Conservation (phyloP, 2,888 invertebrate species). For the Sthenelais limicola region DNA sequence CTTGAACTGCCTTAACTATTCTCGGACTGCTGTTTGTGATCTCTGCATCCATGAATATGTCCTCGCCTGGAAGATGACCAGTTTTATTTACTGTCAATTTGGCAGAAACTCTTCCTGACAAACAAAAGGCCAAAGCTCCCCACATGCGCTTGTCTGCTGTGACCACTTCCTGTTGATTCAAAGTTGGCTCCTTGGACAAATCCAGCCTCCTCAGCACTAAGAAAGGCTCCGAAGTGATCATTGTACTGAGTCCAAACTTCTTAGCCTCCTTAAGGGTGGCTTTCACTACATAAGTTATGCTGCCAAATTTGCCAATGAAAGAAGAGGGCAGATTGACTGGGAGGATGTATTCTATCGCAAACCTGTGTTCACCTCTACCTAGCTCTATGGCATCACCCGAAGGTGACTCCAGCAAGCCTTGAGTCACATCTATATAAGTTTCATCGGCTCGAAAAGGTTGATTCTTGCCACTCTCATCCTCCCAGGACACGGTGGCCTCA, state of each 20-base stretch:
- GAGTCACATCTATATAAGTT: constrained; percentile 65
- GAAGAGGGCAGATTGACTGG: constrained; percentile 69
- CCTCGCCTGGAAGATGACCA: constrained; percentile 69
- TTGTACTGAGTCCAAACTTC: constrained; percentile 58
- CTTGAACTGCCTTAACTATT: constrained; percentile 49
- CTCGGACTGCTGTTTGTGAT: constrained; percentile 65
- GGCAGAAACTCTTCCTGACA: constrained; percentile 64
- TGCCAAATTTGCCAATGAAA: constrained; percentile 71
- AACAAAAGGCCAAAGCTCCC: constrained; percentile 57
- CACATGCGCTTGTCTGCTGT: constrained; percentile 57
- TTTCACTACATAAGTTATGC: constrained; percentile 70
- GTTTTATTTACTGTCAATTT: constrained; percentile 57
- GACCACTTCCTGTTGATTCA: constrained; percentile 48
- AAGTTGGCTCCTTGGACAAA: constrained; percentile 42
- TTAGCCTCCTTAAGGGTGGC: constrained; percentile 65
- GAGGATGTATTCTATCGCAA: constrained; percentile 67
- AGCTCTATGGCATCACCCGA: constrained; percentile 52
- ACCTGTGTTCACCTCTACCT: constrained; percentile 61
- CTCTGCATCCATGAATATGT: constrained; percentile 67
- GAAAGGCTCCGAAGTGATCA: constrained; percentile 70
- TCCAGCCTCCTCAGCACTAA: constrained; percentile 59
- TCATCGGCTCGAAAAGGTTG: constrained; percentile 61
- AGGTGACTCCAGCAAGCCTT: constrained; percentile 49
- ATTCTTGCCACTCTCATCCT: constrained; percentile 56
- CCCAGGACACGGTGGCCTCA: constrained; percentile 68